phyloP scores from a whole-genome alignment of 2,797 vertebrate species.

The Brachyalestes nurse region DNA sequence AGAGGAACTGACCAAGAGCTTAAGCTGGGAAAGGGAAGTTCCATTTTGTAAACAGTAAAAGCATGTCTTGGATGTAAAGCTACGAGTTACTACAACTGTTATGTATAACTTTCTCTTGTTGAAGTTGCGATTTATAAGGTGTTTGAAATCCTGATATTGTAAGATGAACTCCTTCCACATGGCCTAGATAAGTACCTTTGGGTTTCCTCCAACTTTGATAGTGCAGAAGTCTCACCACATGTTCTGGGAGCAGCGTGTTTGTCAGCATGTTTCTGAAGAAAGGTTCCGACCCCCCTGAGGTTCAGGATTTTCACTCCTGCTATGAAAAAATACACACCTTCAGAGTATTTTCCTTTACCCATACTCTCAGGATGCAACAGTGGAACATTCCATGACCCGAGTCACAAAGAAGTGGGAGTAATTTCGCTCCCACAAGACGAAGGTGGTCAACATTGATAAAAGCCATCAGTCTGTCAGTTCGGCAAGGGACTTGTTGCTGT shows the following conservation, averaged over 20 bases:
- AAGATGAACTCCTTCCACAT: neutral
- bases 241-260: neutral
- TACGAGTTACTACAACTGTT: neutral
- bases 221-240: neutral
- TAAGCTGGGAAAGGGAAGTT: neutral
- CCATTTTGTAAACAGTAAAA: neutral
- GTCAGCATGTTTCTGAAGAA: slow-evolving; percentile 34
- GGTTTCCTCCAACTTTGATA: neutral
- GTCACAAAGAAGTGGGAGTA: slow-evolving; percentile 74
- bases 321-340: slow-evolving; percentile 65
- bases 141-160: neutral
- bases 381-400: slow-evolving; percentile 65
- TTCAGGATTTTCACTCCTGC: slow-evolving; percentile 45
- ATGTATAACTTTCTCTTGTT: neutral
- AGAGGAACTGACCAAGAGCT: neutral
- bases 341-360: slow-evolving; percentile 68
- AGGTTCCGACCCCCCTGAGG: slow-evolving; percentile 56
- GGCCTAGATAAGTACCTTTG: slow-evolving; percentile 1
- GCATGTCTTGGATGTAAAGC: neutral
- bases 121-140: neutral
- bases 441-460: slow-evolving; percentile 80
- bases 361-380: slow-evolving; percentile 71
- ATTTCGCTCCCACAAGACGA: slow-evolving; percentile 65
- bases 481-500: slow-evolving; percentile 67
- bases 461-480: slow-evolving; percentile 63